phyloP scores from a whole-genome alignment of 2,888 invertebrate species.

The Buathra laborator region DNA sequence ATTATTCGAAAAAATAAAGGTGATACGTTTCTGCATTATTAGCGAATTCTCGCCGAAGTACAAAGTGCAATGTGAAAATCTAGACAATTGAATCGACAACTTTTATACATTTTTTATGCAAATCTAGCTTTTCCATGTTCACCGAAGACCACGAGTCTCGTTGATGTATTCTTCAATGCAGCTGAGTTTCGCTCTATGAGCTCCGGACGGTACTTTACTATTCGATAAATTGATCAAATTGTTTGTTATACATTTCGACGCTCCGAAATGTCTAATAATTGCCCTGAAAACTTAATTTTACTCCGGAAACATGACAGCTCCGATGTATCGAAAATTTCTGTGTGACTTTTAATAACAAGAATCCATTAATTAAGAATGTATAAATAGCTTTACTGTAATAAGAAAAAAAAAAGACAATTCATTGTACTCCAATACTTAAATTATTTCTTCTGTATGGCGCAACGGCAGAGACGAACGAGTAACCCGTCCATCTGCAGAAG shows the following conservation, averaged over 20 bases:
- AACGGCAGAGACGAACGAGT: conserved; percentile 92
- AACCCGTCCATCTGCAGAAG: conserved; percentile 96
- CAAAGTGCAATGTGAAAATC: conserved; percentile 59
- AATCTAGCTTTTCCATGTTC: neutral
- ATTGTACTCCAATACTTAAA: neutral
- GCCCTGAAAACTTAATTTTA: neutral
- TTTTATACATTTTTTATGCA: conserved; percentile 20
- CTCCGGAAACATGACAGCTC: neutral
- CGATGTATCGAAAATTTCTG: neutral
- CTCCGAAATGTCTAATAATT: neutral
- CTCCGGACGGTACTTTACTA: neutral
- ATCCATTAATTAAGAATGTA: conserved; percentile 69
- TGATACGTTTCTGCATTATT: conserved; percentile 4
- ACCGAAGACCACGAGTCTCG: too few species aligned
- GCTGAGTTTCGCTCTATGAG: neutral
- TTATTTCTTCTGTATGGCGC: conserved; percentile 72
- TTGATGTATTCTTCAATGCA: neutral
- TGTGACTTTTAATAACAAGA: conserved; percentile 11
- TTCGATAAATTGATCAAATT: neutral
- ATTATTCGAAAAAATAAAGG: conserved; percentile 16
- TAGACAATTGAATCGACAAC: conserved; percentile 35
- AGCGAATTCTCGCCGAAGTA: conserved; percentile 53
- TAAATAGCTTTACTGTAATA: conserved; percentile 74
- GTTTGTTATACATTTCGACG: neutral
- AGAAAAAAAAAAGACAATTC: conserved; percentile 25